Base-by-base conservation (phyloP, 2,113 vertebrate genomes). In the Brevimyrus niger region DNA sequence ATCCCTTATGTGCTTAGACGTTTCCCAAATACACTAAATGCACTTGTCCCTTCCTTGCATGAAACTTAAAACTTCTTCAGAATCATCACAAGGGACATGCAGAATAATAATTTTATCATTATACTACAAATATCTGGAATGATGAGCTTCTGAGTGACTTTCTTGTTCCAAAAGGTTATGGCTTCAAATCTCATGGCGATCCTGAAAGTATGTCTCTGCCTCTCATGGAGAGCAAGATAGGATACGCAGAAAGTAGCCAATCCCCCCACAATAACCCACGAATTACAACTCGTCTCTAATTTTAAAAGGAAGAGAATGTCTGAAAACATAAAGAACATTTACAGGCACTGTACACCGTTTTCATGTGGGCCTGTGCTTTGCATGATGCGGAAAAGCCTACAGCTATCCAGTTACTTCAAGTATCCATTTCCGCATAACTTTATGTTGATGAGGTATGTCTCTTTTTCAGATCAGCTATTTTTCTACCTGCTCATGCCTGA, bases 401-500 rank as follows among this genome's bases (percentile, higher is more conserved):
- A 35, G 69, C 69, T 17, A 6, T 65, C 10, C 31, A 73, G 0
- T 73, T 35, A n/a, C 15, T 87, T 58, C 35, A 15, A 13, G 2
- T 58, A 61, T 31, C 10, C 35, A 42, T n/a, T 86, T 44, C 10
- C 3, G 9, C 10, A 27, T 65, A 1, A 48, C 27, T 87, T 65
- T 61, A 19, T 35, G 15, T 48, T 13, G 27, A 46, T 17, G 13
- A 15, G 15, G 21, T 35, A 87, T 87, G 10, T 87, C 17, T 61
- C 19, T 17, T 58, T 87, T 89, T 65, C 91, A 91, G 91, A 89
- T 91, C 48, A 91, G 91, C 61, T 91, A 91, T 89, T 89, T 90
- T 87, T 89, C 91, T 7, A 76, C 91, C 1, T 90, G 89, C 10
- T 46, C 88, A 9, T 90, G 89, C 42, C 73, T 92, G 21, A 87